Evolutionary conservation across 2,113 vertebrate species (phyloP), one percentile per base, ranked within the genome.

Genomic region (Phrynocephalus versicolor): DNA sequence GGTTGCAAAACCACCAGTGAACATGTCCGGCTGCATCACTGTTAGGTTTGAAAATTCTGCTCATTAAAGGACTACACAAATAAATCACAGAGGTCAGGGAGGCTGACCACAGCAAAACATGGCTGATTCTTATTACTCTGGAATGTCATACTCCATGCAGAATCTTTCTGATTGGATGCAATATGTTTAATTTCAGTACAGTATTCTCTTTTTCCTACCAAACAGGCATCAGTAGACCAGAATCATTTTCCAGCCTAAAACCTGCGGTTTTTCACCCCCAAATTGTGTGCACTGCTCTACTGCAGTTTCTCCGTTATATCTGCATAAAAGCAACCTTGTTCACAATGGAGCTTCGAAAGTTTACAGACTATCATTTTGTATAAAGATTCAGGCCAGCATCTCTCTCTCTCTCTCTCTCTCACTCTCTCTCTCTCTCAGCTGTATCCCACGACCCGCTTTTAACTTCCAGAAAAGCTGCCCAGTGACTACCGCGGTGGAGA

Each of bases 301-400:
- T 65, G 1, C 1, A 4, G 14, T 65, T 23, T 80, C 60, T 30
- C 35, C 39, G 77, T 8, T 30, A 2, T 16, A 79, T 41, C 5
- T 30, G 58, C 21, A 60, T 9, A 64, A 13, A 62, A 15, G 35
- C 3, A 41, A n/a, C 15, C 35, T 27, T 19, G 25, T 37, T 41
- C 62, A 45, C 7, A 15, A 27, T 25, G 65, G 33, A 79, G 60
- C 14, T 1, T 13, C 62, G 16, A 62, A 18, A 27, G 58, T 18
- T 27, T 73, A 18, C n/a, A 33, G 76, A 64, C 85, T 77, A 1
- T 65, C 15, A 74, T 21, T 80, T 82, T 88, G 3, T 60, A 23
- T 87, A 88, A 86, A 87, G 30, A 88, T 41, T 78, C 25, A 18
- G 33, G 71, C 12, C 82, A 57, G 45, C 45, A 6, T 51, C 45